Conservation (phyloP, 2,113 vertebrate species). For the Vidua chalybeata region DNA sequence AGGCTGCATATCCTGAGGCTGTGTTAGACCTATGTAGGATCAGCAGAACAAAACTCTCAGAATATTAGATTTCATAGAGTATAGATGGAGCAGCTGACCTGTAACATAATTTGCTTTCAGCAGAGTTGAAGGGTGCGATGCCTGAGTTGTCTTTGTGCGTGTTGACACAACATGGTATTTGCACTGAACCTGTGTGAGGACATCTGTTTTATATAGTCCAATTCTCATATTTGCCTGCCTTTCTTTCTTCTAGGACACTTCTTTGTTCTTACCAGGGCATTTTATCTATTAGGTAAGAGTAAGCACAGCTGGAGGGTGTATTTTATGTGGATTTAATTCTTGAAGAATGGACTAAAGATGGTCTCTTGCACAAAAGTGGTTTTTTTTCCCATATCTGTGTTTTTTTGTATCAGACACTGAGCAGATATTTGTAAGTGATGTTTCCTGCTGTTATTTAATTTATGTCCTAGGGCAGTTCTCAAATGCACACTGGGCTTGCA, state of each 20-base stretch:
- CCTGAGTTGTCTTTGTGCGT: background rate
- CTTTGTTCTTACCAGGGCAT: background rate
- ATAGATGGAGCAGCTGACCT: background rate
- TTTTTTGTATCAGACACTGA: background rate
- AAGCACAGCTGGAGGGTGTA: background rate
- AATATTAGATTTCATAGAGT: background rate
- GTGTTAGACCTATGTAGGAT: background rate
- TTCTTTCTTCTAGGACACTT: background rate
- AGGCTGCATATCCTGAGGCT: background rate
- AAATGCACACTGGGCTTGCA: background rate
- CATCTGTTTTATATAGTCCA: background rate
- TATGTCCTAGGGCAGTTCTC: background rate
- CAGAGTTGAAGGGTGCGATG: fast-evolving
- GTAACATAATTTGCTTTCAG: fast-evolving
- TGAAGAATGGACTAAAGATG: background rate
- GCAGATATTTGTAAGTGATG: conserved; percentile 30
- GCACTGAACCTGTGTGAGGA: background rate
- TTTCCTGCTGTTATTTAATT: conserved; percentile 39
- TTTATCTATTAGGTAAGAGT: background rate
- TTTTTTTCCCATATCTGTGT: background rate
- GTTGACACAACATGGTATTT: background rate
- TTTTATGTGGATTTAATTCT: conserved; percentile 20
- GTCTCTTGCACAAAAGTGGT: background rate
- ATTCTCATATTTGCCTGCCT: background rate
- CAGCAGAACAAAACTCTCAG: background rate